Percentiles rank a stretch among this genome's conserved stretches.
These are phyloP conservation scores for Oplegnathus fasciatus DNA, from an alignment of 2,113 vertebrate genomes.

Conservation along the genomic window DNA sequence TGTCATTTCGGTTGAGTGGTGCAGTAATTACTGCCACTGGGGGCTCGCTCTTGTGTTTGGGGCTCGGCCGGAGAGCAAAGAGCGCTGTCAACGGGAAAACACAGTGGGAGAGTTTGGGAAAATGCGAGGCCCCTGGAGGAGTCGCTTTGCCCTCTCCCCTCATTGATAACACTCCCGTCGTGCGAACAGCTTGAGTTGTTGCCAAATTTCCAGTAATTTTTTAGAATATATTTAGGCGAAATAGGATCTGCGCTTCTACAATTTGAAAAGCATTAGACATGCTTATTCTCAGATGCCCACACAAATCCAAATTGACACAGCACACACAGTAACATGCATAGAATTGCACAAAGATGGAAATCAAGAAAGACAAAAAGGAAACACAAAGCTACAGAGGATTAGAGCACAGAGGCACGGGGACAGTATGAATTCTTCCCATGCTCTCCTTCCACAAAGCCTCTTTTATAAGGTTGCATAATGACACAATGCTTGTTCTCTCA, in stretches of 20 bases:
- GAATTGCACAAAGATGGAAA: slow-evolving; percentile 36
- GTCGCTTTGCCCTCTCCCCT: slow-evolving; percentile 25
- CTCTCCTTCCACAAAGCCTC: slow-evolving; percentile 37
- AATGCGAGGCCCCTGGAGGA: slow-evolving; percentile 35
- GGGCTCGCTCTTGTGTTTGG: slow-evolving; percentile 66
- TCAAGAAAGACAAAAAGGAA: slow-evolving; percentile 14
- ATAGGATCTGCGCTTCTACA: slow-evolving; percentile 7
- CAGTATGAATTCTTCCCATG: slow-evolving; percentile 24
- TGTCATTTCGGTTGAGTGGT: slow-evolving; percentile 75
- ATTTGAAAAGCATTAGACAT: slow-evolving; percentile 29
- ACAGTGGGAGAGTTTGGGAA: slow-evolving; percentile 32
- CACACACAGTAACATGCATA: slow-evolving; percentile 3
- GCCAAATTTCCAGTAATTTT: slow-evolving; percentile 42
- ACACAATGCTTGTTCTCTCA: slow-evolving; percentile 30
- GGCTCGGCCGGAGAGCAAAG: slow-evolving; percentile 60
- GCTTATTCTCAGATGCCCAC: slow-evolving; percentile 10
- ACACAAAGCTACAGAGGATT: slow-evolving; percentile 22
- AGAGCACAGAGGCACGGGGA: background rate
- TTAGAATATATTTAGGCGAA: slow-evolving; percentile 4
- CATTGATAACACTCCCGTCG: slow-evolving; percentile 33
- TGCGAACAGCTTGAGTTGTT: slow-evolving; percentile 39
- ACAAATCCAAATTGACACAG: slow-evolving; percentile 16
- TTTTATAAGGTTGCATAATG: slow-evolving; percentile 38
- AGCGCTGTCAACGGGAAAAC: slow-evolving; percentile 55
- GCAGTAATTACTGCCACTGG: slow-evolving; percentile 77